phyloP scores from a whole-genome alignment of 2,888 invertebrate species.

The Drosophila macrospina region DNA sequence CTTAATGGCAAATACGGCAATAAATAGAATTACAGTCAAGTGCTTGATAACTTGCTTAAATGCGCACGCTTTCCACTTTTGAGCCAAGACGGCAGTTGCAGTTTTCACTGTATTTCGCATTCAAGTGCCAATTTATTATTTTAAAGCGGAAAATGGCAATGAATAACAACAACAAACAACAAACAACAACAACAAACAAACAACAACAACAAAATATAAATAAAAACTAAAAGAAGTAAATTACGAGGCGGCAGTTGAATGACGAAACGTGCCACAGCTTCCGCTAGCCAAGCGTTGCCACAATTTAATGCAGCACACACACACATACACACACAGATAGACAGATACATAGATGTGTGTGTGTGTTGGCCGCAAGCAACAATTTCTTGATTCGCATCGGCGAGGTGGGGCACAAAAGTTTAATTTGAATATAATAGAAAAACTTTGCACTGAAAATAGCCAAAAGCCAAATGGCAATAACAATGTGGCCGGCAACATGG shows the following conservation, averaged over 20 bases:
- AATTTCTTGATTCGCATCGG: constrained; percentile 51
- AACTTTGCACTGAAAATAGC: constrained; percentile 65
- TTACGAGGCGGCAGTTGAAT: constrained; percentile 53
- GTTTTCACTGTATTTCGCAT: constrained; percentile 3
- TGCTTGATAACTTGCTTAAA: constrained; percentile 74
- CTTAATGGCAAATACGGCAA: constrained; percentile 71
- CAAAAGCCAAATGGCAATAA: constrained; percentile 63
- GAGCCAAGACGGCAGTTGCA: constrained; percentile 31
- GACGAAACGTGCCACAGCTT: constrained; percentile 64
- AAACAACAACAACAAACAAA: no score
- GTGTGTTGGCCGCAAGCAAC: constrained; percentile 53
- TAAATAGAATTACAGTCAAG: constrained; percentile 79
- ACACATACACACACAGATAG: neutral
- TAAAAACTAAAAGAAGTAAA: constrained; percentile 28
- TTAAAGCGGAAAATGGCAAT: constrained; percentile 41
- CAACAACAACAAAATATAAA: no score
- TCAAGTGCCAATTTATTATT: constrained; percentile 59
- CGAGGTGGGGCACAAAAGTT: constrained; percentile 57
- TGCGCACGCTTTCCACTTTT: constrained; percentile 43
- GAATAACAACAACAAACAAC: no score
- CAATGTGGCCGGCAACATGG: constrained; percentile 44
- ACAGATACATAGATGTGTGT: constrained; percentile 1
- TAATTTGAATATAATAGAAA: constrained; percentile 82
- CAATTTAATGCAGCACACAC: constrained; percentile 38
- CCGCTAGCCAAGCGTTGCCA: constrained; percentile 33